phyloP scores from a whole-genome alignment of 2,113 vertebrate genomes.

The Scopus umbretta region DNA sequence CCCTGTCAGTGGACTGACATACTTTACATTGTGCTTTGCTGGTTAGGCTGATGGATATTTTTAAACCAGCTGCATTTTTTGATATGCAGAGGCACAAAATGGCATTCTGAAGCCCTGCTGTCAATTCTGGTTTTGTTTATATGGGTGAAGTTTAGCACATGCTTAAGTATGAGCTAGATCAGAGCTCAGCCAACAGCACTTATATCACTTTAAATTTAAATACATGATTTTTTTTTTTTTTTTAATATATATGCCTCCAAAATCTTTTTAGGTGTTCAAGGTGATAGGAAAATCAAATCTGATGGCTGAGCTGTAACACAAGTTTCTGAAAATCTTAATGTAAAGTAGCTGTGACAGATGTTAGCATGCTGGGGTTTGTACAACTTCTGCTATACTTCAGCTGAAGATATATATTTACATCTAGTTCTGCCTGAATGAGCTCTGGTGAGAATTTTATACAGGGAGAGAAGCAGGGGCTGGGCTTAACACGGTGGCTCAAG shows the following conservation, averaged over 20 bases:
- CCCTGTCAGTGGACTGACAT: not conserved
- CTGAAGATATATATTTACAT: conserved; percentile 48
- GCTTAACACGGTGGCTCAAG: not conserved
- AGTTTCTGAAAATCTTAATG: conserved; percentile 18
- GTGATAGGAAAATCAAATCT: conserved; percentile 51
- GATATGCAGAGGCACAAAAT: not conserved
- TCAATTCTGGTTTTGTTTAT: not conserved
- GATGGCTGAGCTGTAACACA: conserved; percentile 38
- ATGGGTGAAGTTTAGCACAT: not conserved
- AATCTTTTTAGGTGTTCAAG: conserved; percentile 48
- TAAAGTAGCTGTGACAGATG: conserved; percentile 49
- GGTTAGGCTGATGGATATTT: not conserved
- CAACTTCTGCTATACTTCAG: conserved; percentile 39
- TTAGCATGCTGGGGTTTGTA: conserved; percentile 28
- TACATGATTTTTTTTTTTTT: not conserved
- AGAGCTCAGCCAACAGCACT: not conserved
- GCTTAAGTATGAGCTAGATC: not conserved
- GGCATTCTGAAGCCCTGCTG: not conserved
- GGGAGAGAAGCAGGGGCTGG: not conserved
- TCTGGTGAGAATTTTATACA: conserved; percentile 1
- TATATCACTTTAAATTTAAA: not conserved
- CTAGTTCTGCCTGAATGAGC: not conserved
- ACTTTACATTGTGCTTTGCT: not conserved
- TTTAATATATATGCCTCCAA: not conserved
- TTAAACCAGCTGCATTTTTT: not conserved